Base-by-base conservation (phyloP, 2,888 invertebrate genomes). In the Adelphocoris suturalis region DNA sequence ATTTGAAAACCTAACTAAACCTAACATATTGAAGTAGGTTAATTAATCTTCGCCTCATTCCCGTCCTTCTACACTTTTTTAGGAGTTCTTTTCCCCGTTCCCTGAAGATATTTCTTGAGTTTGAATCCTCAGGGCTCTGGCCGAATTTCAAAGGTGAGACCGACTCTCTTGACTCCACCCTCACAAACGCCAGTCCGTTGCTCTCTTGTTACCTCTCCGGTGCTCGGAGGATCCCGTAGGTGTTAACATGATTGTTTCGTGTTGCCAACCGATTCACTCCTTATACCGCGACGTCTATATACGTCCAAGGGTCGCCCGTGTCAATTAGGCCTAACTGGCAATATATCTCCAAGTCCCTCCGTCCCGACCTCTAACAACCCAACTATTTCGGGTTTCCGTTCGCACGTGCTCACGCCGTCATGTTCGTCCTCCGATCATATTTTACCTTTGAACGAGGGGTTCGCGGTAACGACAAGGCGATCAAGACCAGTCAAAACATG, bases 241-340 rank as follows among this genome's bases (percentile, higher is more conserved):
- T 90, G 90, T 90, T 88, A 90, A 90, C 90, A 90, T 90, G 88
- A 90, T 90, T 90, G 90, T 88, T 61, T 16, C 61, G 46, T 85
- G 89, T 84, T 85, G 48, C 55, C 84, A 57, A n/a, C 23, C 23
- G 88, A 23, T 52, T 80, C 46, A 27, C 86, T 46, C 46, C 76
- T 55, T 52, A 27, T 23, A 48, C 23, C 78, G 78, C 19, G 52
- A 88, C 80, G 80, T 88, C 88, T 88, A 88, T 88, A 88, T 88
- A 88, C 78, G 89, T 55, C 82, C 84, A 75, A 84, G 89, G 89
- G 82, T 88, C 85, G 85, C 55, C 86, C 28, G 85, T 90, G 89
- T 90, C 90, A 90, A 90, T 90, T 90, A 90, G 90, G 89, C 47
- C 88, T 89, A 89, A 89, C 89, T 89, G 84, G 89, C 89, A 89